A percentile compares a stretch with the other conserved stretches of the same genome.
These are phyloP conservation scores for Jordanella pulchra DNA, from an alignment of 2,797 vertebrate species.

Conservation along the genomic window DNA sequence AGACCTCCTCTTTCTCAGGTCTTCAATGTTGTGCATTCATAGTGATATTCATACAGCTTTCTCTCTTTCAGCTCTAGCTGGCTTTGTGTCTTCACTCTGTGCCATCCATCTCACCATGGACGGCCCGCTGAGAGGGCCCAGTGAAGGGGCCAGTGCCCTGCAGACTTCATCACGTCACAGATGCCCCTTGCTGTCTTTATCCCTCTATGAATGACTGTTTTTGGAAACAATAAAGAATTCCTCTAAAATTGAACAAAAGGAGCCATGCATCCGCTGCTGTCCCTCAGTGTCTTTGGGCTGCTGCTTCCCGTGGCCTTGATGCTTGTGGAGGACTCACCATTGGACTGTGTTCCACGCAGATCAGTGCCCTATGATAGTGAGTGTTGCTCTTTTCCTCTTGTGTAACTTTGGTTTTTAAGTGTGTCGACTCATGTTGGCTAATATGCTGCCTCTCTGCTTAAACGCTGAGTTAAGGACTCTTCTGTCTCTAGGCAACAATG, in stretches of 20 bases:
- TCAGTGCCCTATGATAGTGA: constrained; percentile 75
- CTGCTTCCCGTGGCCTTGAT: constrained; percentile 58
- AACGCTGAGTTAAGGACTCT: constrained; percentile 15
- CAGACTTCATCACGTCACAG: constrained; percentile 60
- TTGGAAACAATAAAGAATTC: constrained; percentile 60
- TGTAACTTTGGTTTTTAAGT: constrained; percentile 13
- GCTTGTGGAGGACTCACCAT: constrained; percentile 43
- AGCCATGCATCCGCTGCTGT: constrained; percentile 65
- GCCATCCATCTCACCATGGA: constrained; percentile 76
- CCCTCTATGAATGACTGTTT: constrained; percentile 51
- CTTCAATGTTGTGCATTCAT: constrained; percentile 21
- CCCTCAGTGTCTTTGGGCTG: constrained; percentile 64
- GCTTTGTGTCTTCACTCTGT: constrained; percentile 60
- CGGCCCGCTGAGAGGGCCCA: constrained; percentile 67
- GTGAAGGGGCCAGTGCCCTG: constrained; percentile 63
- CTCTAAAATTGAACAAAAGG: constrained; percentile 47
- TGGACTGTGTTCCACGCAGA: constrained; percentile 70
- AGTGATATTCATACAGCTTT: constrained; percentile 44
- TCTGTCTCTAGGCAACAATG: constrained; percentile 61
- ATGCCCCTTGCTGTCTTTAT: constrained; percentile 55
- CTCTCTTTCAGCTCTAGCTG: constrained; percentile 64
- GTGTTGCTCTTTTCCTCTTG: constrained; percentile 40
- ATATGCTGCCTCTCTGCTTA: neutral
- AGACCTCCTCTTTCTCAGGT: constrained; percentile 1
- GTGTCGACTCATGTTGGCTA: constrained; percentile 1